A percentile compares a stretch with the other conserved stretches of the same genome.
Evolutionary conservation across 2,888 invertebrate genomes (phyloP).

Genomic region (Mesochorus sp.): DNA sequence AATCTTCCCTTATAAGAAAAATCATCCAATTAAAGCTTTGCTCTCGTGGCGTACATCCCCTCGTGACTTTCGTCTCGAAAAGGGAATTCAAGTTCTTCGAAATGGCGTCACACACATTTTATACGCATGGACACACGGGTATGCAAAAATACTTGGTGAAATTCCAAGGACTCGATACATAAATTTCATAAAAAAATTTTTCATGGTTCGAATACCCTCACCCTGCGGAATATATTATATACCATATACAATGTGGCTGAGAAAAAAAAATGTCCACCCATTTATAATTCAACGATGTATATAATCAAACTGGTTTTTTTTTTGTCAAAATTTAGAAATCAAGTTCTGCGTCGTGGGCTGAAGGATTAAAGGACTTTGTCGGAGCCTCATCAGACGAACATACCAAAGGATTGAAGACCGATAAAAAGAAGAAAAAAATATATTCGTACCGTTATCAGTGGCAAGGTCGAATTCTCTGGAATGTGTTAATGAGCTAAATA

Average conservation of each 20-base stretch:
- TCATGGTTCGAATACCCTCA: not conserved
- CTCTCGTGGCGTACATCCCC: not conserved
- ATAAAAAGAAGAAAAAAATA: conserved; percentile 5
- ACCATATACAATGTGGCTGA: not conserved
- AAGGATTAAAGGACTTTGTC: conserved; percentile 10
- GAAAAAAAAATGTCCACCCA: not conserved
- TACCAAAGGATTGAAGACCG: not conserved
- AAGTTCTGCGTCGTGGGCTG: not conserved
- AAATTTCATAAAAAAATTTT: conserved; percentile 4
- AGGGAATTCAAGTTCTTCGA: not conserved
- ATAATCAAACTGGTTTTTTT: conserved; percentile 45
- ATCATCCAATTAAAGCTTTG: not conserved
- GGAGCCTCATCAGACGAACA: conserved; percentile 19
- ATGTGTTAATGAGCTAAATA: no score
- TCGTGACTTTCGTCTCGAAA: not conserved
- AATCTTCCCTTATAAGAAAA: no score
- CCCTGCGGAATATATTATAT: not conserved
- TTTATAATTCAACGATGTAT: conserved; percentile 23
- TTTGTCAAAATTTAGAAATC: conserved; percentile 40
- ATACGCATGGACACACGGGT: no score
- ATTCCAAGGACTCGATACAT: not conserved
- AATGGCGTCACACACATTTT: not conserved
- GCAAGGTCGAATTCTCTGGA: conserved; percentile 10
- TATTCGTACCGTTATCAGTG: conserved; percentile 13
- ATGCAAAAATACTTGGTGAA: conserved; percentile 7